These are phyloP conservation scores for Gallinago stenura DNA, from an alignment of 2,797 vertebrate genomes.

Conservation along the genomic window DNA sequence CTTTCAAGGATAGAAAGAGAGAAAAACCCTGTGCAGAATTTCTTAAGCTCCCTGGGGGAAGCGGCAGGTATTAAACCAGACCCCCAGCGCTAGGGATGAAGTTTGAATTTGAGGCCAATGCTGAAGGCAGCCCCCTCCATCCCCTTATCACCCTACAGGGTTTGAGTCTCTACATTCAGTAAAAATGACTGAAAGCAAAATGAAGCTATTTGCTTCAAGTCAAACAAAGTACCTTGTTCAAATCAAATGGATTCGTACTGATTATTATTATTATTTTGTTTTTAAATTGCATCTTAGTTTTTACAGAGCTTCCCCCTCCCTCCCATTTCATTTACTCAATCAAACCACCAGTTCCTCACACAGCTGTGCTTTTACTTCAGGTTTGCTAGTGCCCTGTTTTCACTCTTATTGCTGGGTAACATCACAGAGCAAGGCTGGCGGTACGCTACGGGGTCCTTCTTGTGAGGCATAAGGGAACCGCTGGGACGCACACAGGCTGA, in stretches of 20 bases:
- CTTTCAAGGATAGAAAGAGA: background rate
- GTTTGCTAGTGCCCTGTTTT: conserved; percentile 15
- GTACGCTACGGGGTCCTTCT: conserved; percentile 2
- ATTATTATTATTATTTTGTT: background rate
- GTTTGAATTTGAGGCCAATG: background rate
- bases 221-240: background rate
- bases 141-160: too few species aligned
- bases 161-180: background rate
- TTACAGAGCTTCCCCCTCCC: accelerated
- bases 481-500: background rate
- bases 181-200: background rate
- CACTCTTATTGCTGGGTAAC: background rate
- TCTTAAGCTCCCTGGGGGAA: background rate
- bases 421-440: background rate
- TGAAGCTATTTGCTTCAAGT: background rate
- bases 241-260: background rate
- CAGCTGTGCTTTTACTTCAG: background rate
- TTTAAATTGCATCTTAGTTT: background rate
- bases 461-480: background rate
- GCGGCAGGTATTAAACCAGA: background rate
- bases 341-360: background rate
- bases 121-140: background rate
- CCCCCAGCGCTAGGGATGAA: background rate
- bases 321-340: background rate
- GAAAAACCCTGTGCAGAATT: background rate